Conservation (phyloP, 2,888 invertebrate genomes). For the Oscheius onirici region DNA sequence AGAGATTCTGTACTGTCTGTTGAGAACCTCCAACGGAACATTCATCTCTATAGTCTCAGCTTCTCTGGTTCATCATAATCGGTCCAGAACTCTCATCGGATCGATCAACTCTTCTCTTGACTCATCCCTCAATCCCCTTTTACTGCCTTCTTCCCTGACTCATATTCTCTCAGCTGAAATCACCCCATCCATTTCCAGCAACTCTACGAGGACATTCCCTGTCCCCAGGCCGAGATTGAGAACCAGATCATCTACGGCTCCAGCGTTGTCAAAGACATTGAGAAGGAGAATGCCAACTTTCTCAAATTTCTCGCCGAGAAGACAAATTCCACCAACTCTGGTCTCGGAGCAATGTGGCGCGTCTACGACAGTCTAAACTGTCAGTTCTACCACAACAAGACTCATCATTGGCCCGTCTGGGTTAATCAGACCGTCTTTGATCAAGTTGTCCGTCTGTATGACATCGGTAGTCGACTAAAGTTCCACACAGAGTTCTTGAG, state of each 20-base stretch:
- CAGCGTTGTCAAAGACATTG: constrained; percentile 40
- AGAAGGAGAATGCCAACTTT: constrained; percentile 47
- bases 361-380: constrained; percentile 65
- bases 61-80: too few species aligned
- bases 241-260: constrained; percentile 43
- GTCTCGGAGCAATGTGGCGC: constrained; percentile 58
- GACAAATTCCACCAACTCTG: constrained; percentile 39
- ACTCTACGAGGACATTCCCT: constrained; percentile 58
- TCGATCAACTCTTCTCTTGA: too few species aligned
- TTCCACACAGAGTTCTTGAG: constrained; percentile 57
- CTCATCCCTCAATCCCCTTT: too few species aligned
- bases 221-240: constrained; percentile 58
- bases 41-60: too few species aligned
- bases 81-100: too few species aligned
- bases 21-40: too few species aligned
- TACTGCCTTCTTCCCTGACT: too few species aligned
- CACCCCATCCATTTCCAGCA: constrained; percentile 38
- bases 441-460: constrained; percentile 55
- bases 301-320: constrained; percentile 49
- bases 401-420: constrained; percentile 63
- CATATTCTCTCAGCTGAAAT: too few species aligned
- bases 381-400: constrained; percentile 56
- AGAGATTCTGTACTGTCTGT: too few species aligned
- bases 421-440: constrained; percentile 58
- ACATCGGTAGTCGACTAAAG: constrained; percentile 52